Conservation (phyloP, 1,140 invertebrate species). For the Aphidius gifuensis region DNA sequence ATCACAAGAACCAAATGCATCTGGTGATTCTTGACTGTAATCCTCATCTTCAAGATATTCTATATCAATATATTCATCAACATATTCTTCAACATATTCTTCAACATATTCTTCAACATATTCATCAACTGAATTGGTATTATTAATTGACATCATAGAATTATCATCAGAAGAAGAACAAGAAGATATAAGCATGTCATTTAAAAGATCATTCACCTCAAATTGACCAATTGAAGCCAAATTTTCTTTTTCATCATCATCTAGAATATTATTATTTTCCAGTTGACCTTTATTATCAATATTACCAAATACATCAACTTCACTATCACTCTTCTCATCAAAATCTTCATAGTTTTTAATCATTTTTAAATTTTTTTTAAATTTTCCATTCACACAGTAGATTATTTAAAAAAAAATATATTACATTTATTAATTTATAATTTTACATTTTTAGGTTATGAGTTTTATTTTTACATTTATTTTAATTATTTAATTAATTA, state of each 20-base stretch:
- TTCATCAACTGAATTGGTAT: background rate
- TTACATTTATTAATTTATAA: no score
- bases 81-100: constrained; percentile 30
- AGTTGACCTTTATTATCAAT: constrained; percentile 88
- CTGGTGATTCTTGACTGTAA: constrained; percentile 65
- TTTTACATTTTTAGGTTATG: no score
- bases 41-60: constrained; percentile 41
- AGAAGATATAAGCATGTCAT: constrained; percentile 70
- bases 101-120: constrained; percentile 19
- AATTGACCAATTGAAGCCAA: constrained; percentile 72
- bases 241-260: constrained; percentile 78
- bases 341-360: constrained; percentile 61
- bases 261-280: constrained; percentile 79
- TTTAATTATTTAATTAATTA: no score
- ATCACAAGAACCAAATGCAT: constrained; percentile 89
- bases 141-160: no score
- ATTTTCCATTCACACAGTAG: background rate
- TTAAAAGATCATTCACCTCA: constrained; percentile 74
- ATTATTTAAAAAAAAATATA: no score
- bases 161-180: constrained; percentile 20
- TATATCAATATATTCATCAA: constrained; percentile 44
- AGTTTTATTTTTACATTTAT: no score
- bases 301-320: constrained; percentile 80
- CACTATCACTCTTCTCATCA: constrained; percentile 59
- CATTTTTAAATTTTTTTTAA: background rate